phyloP scores from a whole-genome alignment of 2,888 invertebrate genomes.

The Harpagoxenus sublaevis region DNA sequence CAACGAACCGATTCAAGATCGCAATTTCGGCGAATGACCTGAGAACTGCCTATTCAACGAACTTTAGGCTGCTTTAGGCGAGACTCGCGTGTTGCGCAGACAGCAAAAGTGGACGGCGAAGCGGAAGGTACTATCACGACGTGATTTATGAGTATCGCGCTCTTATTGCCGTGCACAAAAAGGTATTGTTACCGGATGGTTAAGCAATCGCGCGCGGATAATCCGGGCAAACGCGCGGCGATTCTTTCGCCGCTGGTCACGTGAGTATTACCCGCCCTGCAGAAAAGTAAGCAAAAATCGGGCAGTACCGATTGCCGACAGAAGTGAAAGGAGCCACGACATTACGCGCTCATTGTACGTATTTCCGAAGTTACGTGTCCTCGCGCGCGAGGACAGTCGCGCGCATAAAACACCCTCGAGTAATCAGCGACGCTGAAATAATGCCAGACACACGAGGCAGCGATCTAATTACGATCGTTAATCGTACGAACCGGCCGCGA shows the following conservation, averaged over 20 bases:
- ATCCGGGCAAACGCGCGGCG: constrained; percentile 37
- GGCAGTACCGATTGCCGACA: neutral
- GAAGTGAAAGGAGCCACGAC: constrained; percentile 49
- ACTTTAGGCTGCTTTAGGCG: neutral
- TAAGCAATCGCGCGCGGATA: constrained; percentile 28
- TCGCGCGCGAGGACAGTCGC: constrained; percentile 19
- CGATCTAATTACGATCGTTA: constrained; percentile 55
- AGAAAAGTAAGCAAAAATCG: constrained; percentile 40
- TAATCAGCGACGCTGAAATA: constrained; percentile 25
- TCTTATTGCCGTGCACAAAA: constrained; percentile 6
- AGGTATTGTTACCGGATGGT: constrained; percentile 44
- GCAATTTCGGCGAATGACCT: constrained; percentile 42
- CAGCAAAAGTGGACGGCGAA: neutral
- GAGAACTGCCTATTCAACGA: constrained; percentile 13
- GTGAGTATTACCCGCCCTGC: constrained; percentile 6
- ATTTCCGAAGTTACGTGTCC: constrained; percentile 35
- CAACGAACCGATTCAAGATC: constrained; percentile 14
- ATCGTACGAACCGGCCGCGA: constrained; percentile 64
- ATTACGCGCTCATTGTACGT: constrained; percentile 1
- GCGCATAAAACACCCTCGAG: constrained; percentile 30
- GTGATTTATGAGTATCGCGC: constrained; percentile 49
- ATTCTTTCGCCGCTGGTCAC: constrained; percentile 39
- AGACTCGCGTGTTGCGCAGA: constrained; percentile 24
- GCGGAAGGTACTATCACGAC: neutral
- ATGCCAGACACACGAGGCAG: constrained; percentile 31